Evolutionary conservation across 2,888 invertebrate species (phyloP).

Genomic region (Euplexia lucipara): DNA sequence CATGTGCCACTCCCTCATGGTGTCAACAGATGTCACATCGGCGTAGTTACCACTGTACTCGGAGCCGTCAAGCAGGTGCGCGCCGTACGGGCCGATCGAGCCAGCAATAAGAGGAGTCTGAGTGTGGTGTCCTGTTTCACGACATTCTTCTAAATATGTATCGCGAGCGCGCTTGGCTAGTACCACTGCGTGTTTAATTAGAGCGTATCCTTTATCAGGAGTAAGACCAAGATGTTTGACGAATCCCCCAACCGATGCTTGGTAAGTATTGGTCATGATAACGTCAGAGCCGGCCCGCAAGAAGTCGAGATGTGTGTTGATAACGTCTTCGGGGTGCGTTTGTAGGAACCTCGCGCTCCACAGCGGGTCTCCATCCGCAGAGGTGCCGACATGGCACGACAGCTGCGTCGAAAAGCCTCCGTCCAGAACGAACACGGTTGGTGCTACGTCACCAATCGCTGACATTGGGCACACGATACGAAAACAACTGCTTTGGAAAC

Average conservation of each 20-base stretch:
- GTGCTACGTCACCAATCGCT: conserved; percentile 46
- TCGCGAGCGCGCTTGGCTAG: conserved; percentile 93
- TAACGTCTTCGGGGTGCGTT: conserved; percentile 94
- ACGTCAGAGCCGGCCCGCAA: conserved; percentile 96
- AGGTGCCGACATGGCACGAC: conserved; percentile 92
- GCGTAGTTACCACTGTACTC: conserved; percentile 97
- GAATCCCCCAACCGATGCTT: conserved; percentile 95
- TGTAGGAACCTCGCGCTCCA: conserved; percentile 96
- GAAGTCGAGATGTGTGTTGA: conserved; percentile 95
- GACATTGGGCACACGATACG: conserved; percentile 29
- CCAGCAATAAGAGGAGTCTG: conserved; percentile 93
- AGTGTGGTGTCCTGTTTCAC: conserved; percentile 57
- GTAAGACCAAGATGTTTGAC: conserved; percentile 93
- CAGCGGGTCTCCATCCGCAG: conserved; percentile 95
- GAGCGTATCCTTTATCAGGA: conserved; percentile 92
- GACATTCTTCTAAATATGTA: conserved; percentile 89
- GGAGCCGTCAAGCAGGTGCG: conserved; percentile 96
- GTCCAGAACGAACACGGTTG: conserved; percentile 86
- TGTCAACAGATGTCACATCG: conserved; percentile 90
- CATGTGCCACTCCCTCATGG: conserved; percentile 95
- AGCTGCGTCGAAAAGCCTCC: conserved; percentile 96
- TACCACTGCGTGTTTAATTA: conserved; percentile 94
- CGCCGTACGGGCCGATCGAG: conserved; percentile 98
- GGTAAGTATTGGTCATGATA: conserved; percentile 97
- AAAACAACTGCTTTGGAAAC: conserved; percentile 6